Evolutionary conservation across 30 jellyfish, hydroid and myxozoan genomes (phyloP).

Genomic region (Aurelia sp.): DNA sequence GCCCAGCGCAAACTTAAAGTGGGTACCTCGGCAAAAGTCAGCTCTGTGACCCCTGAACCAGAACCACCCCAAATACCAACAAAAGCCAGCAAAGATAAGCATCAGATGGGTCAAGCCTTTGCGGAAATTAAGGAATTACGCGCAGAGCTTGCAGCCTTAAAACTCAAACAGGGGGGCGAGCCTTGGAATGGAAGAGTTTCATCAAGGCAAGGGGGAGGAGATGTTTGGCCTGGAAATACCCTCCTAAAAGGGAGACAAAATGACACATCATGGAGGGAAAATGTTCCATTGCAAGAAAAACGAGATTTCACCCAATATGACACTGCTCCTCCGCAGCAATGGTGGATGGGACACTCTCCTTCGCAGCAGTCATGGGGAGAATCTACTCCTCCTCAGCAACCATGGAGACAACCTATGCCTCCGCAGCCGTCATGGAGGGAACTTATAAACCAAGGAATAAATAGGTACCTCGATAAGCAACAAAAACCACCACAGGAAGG

Average conservation of each 20-base stretch:
- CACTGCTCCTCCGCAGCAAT: neutral
- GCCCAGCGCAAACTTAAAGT: neutral
- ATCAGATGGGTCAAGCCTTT: conserved; percentile 5
- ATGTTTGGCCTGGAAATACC: too few relatives aligned
- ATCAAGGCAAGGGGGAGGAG: too few relatives aligned
- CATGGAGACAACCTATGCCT: neutral
- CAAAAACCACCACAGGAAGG: too few relatives aligned
- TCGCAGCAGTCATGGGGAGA: neutral
- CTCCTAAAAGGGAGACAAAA: too few relatives aligned
- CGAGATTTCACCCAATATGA: neutral
- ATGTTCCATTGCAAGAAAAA: neutral
- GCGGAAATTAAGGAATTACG: conserved; percentile 19
- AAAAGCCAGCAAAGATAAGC: neutral
- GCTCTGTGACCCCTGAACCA: too few relatives aligned
- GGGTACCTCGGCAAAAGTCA: conserved; percentile 4
- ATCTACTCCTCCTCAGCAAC: neutral
- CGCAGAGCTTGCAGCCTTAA: conserved; percentile 11
- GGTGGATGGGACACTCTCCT: conserved; percentile 1
- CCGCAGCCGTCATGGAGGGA: neutral
- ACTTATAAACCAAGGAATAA: too few relatives aligned
- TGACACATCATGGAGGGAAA: too few relatives aligned
- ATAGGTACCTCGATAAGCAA: too few relatives aligned
- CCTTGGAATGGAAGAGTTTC: neutral
- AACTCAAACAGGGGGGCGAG: neutral
- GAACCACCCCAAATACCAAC: neutral